Conservation (phyloP, 23 tunicate genomes). For the Ascidia mentula region DNA sequence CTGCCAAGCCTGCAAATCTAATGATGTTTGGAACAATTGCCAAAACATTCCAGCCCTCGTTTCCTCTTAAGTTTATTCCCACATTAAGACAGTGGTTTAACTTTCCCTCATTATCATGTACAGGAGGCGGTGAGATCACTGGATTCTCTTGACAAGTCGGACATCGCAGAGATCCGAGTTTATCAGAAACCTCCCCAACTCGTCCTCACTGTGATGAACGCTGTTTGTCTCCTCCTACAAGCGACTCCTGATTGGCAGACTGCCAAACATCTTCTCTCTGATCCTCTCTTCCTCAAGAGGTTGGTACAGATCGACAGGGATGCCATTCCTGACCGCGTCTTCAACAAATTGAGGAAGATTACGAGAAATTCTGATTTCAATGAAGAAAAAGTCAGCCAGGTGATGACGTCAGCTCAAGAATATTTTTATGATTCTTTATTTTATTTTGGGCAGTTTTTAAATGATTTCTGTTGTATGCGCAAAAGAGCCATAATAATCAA, state of each 20-base stretch:
- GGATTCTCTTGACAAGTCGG: slow-evolving; percentile 88
- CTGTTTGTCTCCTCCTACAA: slow-evolving; percentile 81
- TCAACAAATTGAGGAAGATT: slow-evolving; percentile 60
- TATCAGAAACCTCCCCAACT: slow-evolving; percentile 84
- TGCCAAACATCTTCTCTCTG: slow-evolving; percentile 74
- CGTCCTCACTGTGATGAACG: slow-evolving; percentile 88
- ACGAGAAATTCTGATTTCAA: slow-evolving; percentile 72
- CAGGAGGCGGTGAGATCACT: slow-evolving; percentile 83
- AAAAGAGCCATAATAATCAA: no score
- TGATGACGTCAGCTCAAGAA: no score
- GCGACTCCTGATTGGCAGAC: slow-evolving; percentile 62
- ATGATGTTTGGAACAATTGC: no score
- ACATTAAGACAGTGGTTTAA: no score
- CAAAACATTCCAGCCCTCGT: no score
- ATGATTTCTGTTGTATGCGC: no score
- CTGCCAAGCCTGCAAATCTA: no score
- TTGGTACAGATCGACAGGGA: slow-evolving; percentile 81
- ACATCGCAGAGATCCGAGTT: slow-evolving; percentile 81
- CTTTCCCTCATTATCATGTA: no score
- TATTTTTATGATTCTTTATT: no score
- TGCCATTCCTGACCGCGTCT: slow-evolving; percentile 65
- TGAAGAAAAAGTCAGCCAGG: slow-evolving; percentile 72
- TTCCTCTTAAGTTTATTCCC: no score
- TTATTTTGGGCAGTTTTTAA: no score
- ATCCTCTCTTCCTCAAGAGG: slow-evolving; percentile 68